Percentiles rank a stretch among this genome's conserved stretches.
These are phyloP conservation scores for Pseudopipra pipra DNA, from an alignment of 2,113 vertebrate species.

Conservation along the genomic window DNA sequence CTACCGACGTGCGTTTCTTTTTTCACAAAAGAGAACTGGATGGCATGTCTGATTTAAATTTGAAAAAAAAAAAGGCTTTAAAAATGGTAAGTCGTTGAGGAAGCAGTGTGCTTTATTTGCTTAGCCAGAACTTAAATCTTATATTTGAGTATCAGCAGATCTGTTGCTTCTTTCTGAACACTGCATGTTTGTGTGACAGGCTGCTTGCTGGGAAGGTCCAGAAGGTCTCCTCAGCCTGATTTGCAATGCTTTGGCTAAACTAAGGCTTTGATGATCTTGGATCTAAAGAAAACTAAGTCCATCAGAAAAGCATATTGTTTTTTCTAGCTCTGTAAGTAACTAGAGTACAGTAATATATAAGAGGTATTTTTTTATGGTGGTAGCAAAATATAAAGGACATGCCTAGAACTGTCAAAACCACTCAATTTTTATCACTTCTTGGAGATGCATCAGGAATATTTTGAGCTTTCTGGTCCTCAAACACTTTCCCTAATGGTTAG, in stretches of 20 bases:
- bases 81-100: background rate
- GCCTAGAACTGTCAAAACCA: background rate
- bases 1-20: accelerated
- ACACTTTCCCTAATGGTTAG: background rate
- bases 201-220: background rate
- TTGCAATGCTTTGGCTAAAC: background rate
- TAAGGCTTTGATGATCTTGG: background rate
- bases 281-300: background rate
- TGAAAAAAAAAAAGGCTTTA: background rate
- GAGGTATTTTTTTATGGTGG: background rate
- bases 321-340: background rate
- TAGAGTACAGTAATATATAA: background rate
- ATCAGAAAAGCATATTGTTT: background rate
- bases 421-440: background rate
- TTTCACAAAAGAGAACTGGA: accelerated
- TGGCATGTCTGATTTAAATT: accelerated
- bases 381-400: background rate
- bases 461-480: background rate
- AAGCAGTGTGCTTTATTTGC: background rate
- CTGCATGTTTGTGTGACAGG: background rate
- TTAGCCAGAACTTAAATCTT: background rate
- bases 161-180: background rate
- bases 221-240: background rate
- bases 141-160: background rate
- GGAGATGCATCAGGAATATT: background rate